phyloP scores from a whole-genome alignment of 1,140 invertebrate species.

The Cylas formicarius region DNA sequence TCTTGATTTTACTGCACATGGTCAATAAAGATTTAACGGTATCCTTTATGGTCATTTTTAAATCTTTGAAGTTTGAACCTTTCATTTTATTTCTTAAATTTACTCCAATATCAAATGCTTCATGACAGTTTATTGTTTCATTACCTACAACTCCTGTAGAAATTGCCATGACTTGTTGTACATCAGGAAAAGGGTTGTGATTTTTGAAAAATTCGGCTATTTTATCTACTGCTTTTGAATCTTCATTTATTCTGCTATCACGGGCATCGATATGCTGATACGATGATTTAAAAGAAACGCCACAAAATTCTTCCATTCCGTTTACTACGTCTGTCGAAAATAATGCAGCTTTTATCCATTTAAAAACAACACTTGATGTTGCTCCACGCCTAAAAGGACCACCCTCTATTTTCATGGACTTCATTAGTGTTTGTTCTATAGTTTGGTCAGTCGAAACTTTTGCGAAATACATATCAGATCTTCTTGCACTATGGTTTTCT shows the following conservation, averaged over 20 bases:
- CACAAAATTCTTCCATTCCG: conserved; percentile 20
- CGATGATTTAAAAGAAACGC: conserved; percentile 10
- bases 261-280: conserved; percentile 34
- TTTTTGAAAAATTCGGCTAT: conserved; percentile 26
- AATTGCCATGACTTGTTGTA: conserved; percentile 31
- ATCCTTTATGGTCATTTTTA: conserved; percentile 28
- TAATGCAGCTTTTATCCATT: conserved; percentile 15
- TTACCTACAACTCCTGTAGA: conserved; percentile 35
- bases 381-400: conserved; percentile 25
- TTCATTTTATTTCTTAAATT: conserved; percentile 29
- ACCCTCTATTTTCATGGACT: conserved; percentile 34
- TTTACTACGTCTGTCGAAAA: conserved; percentile 13
- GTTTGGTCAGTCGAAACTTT: conserved; percentile 41
- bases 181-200: conserved; percentile 31
- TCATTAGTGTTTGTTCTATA: conserved; percentile 40
- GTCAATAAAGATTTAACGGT: conserved; percentile 1
- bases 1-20: conserved; percentile 27
- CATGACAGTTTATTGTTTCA: conserved; percentile 40
- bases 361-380: conserved; percentile 15
- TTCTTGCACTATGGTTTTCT: conserved; percentile 34
- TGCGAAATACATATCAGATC: conserved; percentile 38
- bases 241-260: conserved; percentile 31
- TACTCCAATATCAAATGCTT: conserved; percentile 38
- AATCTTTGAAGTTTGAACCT: conserved; percentile 14
- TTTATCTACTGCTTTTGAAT: conserved; percentile 26